Conservation (phyloP, 2,113 vertebrate genomes). For the Phalacrocorax pelagicus region DNA sequence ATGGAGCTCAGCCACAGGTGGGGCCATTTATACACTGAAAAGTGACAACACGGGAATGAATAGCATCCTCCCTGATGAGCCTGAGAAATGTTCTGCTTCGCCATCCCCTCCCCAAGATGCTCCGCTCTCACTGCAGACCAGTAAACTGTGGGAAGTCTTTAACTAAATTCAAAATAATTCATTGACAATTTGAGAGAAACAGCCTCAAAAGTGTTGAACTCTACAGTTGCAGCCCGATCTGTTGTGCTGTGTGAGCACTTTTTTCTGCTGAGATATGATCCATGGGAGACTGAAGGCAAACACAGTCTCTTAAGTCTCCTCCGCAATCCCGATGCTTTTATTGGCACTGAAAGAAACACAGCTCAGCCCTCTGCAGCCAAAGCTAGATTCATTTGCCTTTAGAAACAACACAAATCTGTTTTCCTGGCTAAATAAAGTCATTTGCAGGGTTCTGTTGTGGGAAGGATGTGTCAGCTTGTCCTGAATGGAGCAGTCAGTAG, state of each 20-base stretch:
- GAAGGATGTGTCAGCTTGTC: background rate
- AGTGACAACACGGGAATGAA: background rate
- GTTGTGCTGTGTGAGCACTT: background rate
- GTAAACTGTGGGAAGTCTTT: background rate
- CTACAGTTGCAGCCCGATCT: background rate
- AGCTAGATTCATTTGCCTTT: background rate
- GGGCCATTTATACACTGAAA: background rate
- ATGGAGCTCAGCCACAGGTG: background rate
- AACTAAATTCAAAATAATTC: background rate
- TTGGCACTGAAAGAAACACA: background rate
- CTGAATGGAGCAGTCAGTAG: conserved; percentile 33
- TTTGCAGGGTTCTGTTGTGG: conserved; percentile 20
- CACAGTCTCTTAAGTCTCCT: conserved; percentile 22
- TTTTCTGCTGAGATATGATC: background rate
- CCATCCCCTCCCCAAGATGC: background rate
- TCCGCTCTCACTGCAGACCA: background rate
- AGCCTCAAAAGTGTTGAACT: background rate
- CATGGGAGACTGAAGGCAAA: conserved; percentile 17
- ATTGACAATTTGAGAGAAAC: background rate
- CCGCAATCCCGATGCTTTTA: background rate
- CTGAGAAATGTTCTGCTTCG: background rate
- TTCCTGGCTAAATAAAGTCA: conserved; percentile 33
- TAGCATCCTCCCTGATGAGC: background rate
- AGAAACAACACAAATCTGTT: conserved; percentile 52
- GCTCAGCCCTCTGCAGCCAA: conserved; percentile 8